These are phyloP conservation scores for Stenolophus ochropezus DNA, from an alignment of 2,888 invertebrate species.

Conservation along the genomic window DNA sequence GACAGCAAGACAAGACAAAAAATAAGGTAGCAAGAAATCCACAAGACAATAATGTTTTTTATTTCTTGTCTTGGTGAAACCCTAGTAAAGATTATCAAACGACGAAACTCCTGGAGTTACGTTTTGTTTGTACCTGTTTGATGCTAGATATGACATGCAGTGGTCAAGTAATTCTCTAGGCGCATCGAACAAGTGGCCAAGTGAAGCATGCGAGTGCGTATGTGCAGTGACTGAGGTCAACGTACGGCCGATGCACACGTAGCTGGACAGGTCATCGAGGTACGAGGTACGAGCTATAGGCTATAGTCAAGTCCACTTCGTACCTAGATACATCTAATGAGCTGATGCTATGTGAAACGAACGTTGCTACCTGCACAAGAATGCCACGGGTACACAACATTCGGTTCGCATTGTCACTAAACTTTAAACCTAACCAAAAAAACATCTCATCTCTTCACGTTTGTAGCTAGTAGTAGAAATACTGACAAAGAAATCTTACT, in stretches of 20 bases:
- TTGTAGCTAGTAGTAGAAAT: no score
- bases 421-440: no score
- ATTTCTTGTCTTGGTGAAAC: no score
- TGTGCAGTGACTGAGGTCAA: constrained; percentile 42
- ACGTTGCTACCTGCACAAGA: constrained; percentile 37
- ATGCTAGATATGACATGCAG: constrained; percentile 5
- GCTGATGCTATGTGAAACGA: constrained; percentile 26
- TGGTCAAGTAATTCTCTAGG: constrained; percentile 12
- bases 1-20: no score
- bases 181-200: constrained; percentile 37
- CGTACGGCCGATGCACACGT: constrained; percentile 41
- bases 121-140: neutral
- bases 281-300: neutral
- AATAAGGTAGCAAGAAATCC: no score
- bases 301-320: neutral
- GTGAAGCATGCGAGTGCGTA: constrained; percentile 43
- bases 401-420: no score
- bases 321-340: constrained; percentile 49
- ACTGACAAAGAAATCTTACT: no score
- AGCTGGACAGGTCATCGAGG: constrained; percentile 36
- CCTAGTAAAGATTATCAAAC: no score
- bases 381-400: neutral
- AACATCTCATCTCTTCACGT: no score
- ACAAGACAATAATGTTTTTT: no score
- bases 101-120: no score